Evolutionary conservation across 2,888 invertebrate genomes (phyloP), one percentile per base, ranked within the genome.

Genomic region (Arrhopalites spinosus): DNA sequence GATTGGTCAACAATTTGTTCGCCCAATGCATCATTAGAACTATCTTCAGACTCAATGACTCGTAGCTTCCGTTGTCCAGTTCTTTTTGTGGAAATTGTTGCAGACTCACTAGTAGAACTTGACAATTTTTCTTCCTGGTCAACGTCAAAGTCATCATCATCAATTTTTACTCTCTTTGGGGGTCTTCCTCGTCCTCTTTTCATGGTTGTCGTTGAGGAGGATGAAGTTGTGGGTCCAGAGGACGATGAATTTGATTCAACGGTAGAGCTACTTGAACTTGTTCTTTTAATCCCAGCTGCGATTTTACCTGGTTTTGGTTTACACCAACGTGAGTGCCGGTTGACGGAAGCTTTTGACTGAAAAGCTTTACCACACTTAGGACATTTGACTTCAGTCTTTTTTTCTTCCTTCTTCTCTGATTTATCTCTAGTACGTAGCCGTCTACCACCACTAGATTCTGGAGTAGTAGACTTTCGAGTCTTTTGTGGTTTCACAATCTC

Each of bases 291-390:
- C 53, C 25, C 63, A n/a, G 43, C 63, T 25, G 63, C 15, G 20
- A 27, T 23, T 76, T 30, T 29, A 47, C 30, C 53, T 59, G 69
- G 72, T n/a, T 66, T 74, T 17, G 76, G 74, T 25, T 79, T 77
- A 45, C 81, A 81, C 77, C 79, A 81, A 8, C 73, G 66, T 13
- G 36, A 25, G 20, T 81, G 81, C 53, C 77, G 63, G 30, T 53
- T 75, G 0, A 81, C 27, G 0, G 79, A 77, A 8, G 64, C 30
- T 45, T 75, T 64, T 13, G 68, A 68, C 23, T 68, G 67, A 75
- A 81, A 81, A 17, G 72, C 47, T 45, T 80, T 80, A 23, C 78
- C 78, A 36, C 81, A 81, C 7, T 66, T 73, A 0, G 75, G 74
- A 43, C 81, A 81, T 70, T 72, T 59, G 67, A 77, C 68, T 36